phyloP scores from a whole-genome alignment of 1,140 invertebrate species.

The Lordiphosa clarofinis region DNA sequence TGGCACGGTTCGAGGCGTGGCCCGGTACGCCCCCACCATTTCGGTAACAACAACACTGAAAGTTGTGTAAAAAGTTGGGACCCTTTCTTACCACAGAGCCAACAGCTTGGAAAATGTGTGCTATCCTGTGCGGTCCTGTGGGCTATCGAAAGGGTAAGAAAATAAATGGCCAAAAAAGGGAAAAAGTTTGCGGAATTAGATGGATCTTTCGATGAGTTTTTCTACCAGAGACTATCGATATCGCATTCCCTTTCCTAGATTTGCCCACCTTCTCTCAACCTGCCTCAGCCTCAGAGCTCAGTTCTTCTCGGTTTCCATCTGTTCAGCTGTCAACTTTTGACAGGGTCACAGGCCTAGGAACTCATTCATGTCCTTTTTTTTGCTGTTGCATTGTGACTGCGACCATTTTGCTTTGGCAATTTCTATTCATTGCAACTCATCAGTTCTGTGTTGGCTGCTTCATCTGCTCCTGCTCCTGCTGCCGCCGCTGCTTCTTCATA shows the following conservation, averaged over 20 bases:
- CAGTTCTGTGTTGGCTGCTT: conserved; percentile 42
- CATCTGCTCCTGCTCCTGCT: conserved; percentile 14
- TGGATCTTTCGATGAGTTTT: too few species aligned
- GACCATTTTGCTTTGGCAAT: conserved; percentile 68
- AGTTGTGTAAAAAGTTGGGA: background rate
- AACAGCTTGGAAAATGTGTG: conserved; percentile 68
- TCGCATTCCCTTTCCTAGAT: too few species aligned
- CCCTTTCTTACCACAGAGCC: conserved; percentile 29
- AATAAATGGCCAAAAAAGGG: too few species aligned
- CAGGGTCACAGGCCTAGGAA: background rate
- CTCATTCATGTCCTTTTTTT: conserved; percentile 17
- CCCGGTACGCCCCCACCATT: conserved; percentile 17
- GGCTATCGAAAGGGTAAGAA: too few species aligned
- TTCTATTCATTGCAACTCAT: conserved; percentile 79
- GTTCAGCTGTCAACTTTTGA: too few species aligned
- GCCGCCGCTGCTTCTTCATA: conserved; percentile 28
- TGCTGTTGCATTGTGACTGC: conserved; percentile 15
- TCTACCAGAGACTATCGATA: too few species aligned
- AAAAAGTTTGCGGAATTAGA: too few species aligned
- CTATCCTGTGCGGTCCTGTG: conserved; percentile 37
- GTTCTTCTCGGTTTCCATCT: too few species aligned
- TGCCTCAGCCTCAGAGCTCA: too few species aligned
- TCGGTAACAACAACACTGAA: background rate
- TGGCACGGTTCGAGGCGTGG: conserved; percentile 20
- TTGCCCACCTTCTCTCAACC: too few species aligned